Conservation (phyloP, 1,140 invertebrate genomes). For the Rhizoglyphus robini region DNA sequence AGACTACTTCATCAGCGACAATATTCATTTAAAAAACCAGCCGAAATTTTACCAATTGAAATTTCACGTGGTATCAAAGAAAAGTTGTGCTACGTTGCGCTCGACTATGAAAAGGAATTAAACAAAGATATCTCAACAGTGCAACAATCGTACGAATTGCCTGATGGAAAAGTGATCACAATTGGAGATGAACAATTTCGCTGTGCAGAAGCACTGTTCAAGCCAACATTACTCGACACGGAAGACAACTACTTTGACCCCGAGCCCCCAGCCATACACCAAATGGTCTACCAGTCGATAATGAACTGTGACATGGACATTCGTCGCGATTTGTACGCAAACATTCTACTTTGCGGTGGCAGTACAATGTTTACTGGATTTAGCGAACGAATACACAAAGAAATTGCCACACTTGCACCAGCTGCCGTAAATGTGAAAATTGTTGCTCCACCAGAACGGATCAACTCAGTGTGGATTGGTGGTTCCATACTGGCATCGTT, state of each 20-base stretch:
- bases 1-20: conserved; percentile 72
- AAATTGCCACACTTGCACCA: conserved; percentile 36
- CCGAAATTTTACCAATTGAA: too few relatives aligned
- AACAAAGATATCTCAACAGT: conserved; percentile 54
- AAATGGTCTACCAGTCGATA: conserved; percentile 42
- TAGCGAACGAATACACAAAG: conserved; percentile 39
- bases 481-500: too few relatives aligned
- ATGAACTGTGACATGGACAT: conserved; percentile 40
- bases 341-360: conserved; percentile 40
- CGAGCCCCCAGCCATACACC: conserved; percentile 35
- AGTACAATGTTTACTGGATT: conserved; percentile 43
- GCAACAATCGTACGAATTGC: conserved; percentile 37
- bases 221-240: conserved; percentile 36
- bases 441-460: conserved; percentile 49
- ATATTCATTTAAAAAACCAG: conserved; percentile 30
- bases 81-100: too few relatives aligned
- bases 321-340: conserved; percentile 37
- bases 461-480: too few relatives aligned
- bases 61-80: conserved; percentile 22
- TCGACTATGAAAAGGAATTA: conserved; percentile 90
- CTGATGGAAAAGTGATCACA: conserved; percentile 34
- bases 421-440: conserved; percentile 37
- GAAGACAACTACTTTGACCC: too few relatives aligned
- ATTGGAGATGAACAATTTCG: conserved; percentile 35
- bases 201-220: conserved; percentile 32